These are phyloP conservation scores for Leucania comma DNA, from an alignment of 2,888 invertebrate species.

Conservation along the genomic window DNA sequence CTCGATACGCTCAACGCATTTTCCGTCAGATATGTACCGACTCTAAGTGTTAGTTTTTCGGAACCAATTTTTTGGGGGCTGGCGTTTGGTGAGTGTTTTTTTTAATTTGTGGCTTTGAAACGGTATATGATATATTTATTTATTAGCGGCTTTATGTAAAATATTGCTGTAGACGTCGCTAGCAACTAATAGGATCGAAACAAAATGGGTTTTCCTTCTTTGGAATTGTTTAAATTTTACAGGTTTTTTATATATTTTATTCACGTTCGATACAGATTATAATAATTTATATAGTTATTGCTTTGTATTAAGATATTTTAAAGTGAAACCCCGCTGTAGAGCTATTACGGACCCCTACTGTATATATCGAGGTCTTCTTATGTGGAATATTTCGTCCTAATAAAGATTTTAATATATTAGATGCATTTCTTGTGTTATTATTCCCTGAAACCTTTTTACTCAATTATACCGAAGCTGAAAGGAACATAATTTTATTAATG, in stretches of 20 bases:
- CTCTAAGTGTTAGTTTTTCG: too few species aligned
- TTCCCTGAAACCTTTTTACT: neutral
- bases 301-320: conserved; percentile 29
- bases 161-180: conserved; percentile 22
- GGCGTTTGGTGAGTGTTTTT: too few species aligned
- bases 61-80: too few species aligned
- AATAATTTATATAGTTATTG: conserved; percentile 40
- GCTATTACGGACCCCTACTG: conserved; percentile 23
- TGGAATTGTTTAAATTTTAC: conserved; percentile 52
- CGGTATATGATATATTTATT: conserved; percentile 33
- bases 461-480: conserved; percentile 27
- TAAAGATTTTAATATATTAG: conserved; percentile 67
- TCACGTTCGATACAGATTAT: conserved; percentile 34
- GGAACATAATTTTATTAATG: conserved; percentile 15
- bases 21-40: too few species aligned
- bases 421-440: conserved; percentile 43
- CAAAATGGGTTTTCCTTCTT: conserved; percentile 28
- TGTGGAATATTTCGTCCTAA: conserved; percentile 67
- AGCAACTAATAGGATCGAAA: conserved; percentile 28
- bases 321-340: conserved; percentile 28
- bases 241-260: conserved; percentile 42
- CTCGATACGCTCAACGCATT: too few species aligned
- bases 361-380: conserved; percentile 44
- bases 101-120: too few species aligned
- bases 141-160: conserved; percentile 34